Evolutionary conservation across 2,113 vertebrate species (phyloP).

Genomic region (Lepidothrix coronata): DNA sequence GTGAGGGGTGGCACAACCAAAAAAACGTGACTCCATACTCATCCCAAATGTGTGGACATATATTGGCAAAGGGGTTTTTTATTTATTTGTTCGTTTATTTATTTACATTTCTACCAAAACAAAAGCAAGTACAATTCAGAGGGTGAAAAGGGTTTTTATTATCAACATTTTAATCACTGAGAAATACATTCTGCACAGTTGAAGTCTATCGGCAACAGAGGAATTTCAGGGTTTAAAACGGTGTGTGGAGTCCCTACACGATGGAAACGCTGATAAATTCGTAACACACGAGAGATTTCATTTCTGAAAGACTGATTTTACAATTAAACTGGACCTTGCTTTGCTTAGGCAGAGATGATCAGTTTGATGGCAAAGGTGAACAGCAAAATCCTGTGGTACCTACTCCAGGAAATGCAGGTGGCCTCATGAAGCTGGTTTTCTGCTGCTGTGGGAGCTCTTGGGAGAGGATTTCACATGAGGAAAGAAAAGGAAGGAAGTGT

Average conservation of each 20-base stretch:
- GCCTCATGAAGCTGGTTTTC: background rate
- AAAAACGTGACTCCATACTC: background rate
- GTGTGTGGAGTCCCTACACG: background rate
- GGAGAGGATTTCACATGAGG: background rate
- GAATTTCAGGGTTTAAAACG: background rate
- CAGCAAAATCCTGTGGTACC: background rate
- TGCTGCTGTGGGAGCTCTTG: background rate
- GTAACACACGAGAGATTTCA: background rate
- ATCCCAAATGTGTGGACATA: background rate
- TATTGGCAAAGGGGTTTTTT: fast-evolving
- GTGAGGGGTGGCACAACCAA: fast-evolving
- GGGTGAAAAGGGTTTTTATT: background rate
- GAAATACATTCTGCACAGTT: background rate
- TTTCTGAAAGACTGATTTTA: background rate
- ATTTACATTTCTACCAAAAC: background rate
- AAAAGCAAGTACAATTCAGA: background rate
- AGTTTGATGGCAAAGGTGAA: background rate
- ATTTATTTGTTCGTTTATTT: background rate
- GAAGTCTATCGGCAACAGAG: background rate
- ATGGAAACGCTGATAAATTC: background rate
- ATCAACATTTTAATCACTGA: background rate
- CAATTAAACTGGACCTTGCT: background rate
- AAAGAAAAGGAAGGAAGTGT: background rate
- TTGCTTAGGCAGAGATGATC: background rate
- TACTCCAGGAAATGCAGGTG: background rate